Percentiles rank a stretch among this genome's conserved stretches.
Evolutionary conservation across 2,888 invertebrate genomes (phyloP).

Genomic region (Trichopria drosophilae): DNA sequence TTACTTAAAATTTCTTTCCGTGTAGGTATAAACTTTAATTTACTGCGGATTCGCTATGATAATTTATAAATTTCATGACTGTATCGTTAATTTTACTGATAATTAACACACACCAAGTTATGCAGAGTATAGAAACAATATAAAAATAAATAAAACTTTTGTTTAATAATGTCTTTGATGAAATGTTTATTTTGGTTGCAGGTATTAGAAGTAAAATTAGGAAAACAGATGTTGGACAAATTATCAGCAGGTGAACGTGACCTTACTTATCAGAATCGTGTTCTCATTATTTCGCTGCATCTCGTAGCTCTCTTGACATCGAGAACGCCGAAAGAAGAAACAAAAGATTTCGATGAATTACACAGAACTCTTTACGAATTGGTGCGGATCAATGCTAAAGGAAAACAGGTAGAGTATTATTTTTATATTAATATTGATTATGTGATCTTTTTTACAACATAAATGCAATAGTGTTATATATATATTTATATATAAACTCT

Average conservation of each 20-base stretch:
- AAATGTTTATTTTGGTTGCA: slow-evolving; percentile 22
- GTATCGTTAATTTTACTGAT: too few relatives aligned
- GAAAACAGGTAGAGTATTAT: slow-evolving; percentile 50
- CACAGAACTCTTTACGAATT: slow-evolving; percentile 76
- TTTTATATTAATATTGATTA: too few relatives aligned
- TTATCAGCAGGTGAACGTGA: slow-evolving; percentile 71
- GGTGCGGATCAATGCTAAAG: slow-evolving; percentile 73
- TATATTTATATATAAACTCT: too few relatives aligned
- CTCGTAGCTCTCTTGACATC: slow-evolving; percentile 77
- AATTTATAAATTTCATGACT: too few relatives aligned
- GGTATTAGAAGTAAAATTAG: slow-evolving; percentile 73
- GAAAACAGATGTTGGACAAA: slow-evolving; percentile 65
- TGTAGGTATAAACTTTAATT: too few relatives aligned
- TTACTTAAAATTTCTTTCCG: too few relatives aligned
- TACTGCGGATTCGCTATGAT: too few relatives aligned
- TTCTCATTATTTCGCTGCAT: slow-evolving; percentile 84
- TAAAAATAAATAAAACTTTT: too few relatives aligned
- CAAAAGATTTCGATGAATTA: slow-evolving; percentile 64
- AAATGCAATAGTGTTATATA: too few relatives aligned
- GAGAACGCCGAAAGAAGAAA: slow-evolving; percentile 60
- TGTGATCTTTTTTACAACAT: not conserved
- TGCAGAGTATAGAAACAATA: too few relatives aligned
- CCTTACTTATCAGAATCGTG: slow-evolving; percentile 77
- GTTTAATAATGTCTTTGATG: too few relatives aligned
- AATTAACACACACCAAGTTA: too few relatives aligned